Percentiles rank a stretch among this genome's conserved stretches.
These are phyloP conservation scores for Vulpes ferrilata DNA, from an alignment of 2,113 vertebrate genomes.

Conservation along the genomic window DNA sequence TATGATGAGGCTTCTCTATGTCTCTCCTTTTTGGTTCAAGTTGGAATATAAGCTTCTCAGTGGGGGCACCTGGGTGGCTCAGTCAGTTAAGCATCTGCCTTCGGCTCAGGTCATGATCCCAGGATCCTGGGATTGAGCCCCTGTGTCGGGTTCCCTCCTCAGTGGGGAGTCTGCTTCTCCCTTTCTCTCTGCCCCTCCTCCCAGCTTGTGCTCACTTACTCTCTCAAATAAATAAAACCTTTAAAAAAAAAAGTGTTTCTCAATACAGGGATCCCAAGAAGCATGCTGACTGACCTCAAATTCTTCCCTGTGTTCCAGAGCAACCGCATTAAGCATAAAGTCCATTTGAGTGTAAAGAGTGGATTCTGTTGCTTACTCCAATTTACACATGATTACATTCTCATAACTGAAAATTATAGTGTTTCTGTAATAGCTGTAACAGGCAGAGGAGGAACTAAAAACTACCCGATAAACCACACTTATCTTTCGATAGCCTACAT, in stretches of 20 bases:
- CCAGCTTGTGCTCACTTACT: too few species aligned
- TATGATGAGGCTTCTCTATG: background rate
- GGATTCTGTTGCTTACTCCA: background rate
- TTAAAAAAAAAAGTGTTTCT: background rate
- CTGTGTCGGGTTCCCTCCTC: too few species aligned
- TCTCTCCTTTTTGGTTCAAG: background rate
- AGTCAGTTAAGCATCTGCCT: too few species aligned
- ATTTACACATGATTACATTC: background rate
- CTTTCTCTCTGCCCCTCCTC: too few species aligned
- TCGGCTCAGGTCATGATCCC: too few species aligned
- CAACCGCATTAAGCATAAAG: background rate
- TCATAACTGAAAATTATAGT: background rate
- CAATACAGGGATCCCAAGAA: background rate
- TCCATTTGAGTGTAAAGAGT: background rate
- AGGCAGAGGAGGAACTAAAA: constrained; percentile 20
- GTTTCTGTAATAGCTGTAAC: background rate
- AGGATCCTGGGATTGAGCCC: too few species aligned
- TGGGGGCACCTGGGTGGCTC: too few species aligned
- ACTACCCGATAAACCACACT: background rate
- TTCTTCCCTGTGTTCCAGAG: background rate
- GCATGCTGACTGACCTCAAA: background rate
- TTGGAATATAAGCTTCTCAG: background rate
- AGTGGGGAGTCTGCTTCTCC: too few species aligned
- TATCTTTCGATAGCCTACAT: background rate
- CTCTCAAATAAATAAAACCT: too few species aligned